These are phyloP conservation scores for Mesocricetus auratus DNA, from an alignment of 2,113 vertebrate genomes.

Conservation along the genomic window DNA sequence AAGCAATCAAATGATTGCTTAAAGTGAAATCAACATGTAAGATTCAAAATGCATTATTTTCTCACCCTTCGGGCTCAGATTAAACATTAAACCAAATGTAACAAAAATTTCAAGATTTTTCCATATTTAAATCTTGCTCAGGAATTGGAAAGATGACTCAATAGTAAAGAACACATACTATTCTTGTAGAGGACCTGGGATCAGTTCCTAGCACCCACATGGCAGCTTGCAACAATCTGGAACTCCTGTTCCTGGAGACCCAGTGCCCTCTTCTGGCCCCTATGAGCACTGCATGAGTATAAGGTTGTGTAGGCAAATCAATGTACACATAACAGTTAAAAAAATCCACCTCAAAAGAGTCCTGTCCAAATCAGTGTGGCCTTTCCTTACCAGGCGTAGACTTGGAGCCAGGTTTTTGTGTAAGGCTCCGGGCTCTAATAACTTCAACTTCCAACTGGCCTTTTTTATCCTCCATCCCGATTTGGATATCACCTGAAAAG, in stretches of 20 bases:
- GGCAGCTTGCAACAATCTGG: background rate
- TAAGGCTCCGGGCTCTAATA: slow-evolving; percentile 97
- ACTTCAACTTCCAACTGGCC: slow-evolving; percentile 98
- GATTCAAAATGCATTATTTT: background rate
- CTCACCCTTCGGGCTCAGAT: background rate
- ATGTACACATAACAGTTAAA: background rate
- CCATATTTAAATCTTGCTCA: background rate
- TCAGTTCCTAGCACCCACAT: background rate
- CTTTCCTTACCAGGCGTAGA: slow-evolving; percentile 94
- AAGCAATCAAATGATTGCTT: background rate
- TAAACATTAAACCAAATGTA: background rate
- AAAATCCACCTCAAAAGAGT: background rate
- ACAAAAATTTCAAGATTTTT: background rate
- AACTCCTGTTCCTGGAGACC: background rate
- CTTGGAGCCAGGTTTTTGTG: slow-evolving; percentile 97
- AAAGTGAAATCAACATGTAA: background rate
- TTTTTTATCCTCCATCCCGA: slow-evolving; percentile 99
- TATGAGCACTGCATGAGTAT: background rate
- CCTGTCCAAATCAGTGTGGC: background rate
- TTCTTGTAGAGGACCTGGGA: background rate
- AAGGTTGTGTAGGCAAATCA: background rate
- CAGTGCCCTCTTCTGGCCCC: background rate
- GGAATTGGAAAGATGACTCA: background rate
- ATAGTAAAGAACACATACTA: too few species aligned
- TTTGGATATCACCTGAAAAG: slow-evolving; percentile 96